These are phyloP conservation scores for Netelia inedita DNA, from an alignment of 2,888 invertebrate genomes.

Conservation along the genomic window DNA sequence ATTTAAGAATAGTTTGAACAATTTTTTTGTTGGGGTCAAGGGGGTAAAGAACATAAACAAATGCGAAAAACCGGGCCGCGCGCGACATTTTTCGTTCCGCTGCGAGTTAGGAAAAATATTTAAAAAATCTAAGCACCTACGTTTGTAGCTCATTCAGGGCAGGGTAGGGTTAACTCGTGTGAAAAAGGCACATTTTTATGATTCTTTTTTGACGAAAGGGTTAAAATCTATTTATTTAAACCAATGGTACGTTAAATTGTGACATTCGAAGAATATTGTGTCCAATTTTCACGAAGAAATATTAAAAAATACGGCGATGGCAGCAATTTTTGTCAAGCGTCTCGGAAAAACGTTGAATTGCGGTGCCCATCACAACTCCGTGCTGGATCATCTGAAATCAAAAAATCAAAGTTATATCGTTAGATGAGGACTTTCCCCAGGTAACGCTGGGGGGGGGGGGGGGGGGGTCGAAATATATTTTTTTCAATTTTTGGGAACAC, in stretches of 20 bases:
- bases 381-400: conserved; percentile 70
- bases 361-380: conserved; percentile 67
- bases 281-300: conserved; percentile 57
- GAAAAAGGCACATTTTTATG: conserved; percentile 61
- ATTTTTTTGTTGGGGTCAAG: too few species aligned
- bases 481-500: too few species aligned
- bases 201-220: conserved; percentile 64
- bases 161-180: conserved; percentile 60
- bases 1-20: too few species aligned
- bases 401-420: conserved; percentile 51
- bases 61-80: too few species aligned
- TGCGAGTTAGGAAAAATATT: too few species aligned
- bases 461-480: too few species aligned
- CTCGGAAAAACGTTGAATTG: conserved; percentile 66
- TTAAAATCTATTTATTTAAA: conserved; percentile 61
- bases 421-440: too few species aligned
- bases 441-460: too few species aligned
- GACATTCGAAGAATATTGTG: conserved; percentile 60
- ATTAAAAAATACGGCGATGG: conserved; percentile 63
- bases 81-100: too few species aligned
- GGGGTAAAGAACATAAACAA: not conserved
- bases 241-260: conserved; percentile 57
- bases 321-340: conserved; percentile 63
- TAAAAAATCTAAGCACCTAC: too few species aligned
- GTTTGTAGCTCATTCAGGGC: conserved; percentile 26